Evolutionary conservation across 2,888 invertebrate genomes (phyloP).

Genomic region (Therioaphis trifolii): DNA sequence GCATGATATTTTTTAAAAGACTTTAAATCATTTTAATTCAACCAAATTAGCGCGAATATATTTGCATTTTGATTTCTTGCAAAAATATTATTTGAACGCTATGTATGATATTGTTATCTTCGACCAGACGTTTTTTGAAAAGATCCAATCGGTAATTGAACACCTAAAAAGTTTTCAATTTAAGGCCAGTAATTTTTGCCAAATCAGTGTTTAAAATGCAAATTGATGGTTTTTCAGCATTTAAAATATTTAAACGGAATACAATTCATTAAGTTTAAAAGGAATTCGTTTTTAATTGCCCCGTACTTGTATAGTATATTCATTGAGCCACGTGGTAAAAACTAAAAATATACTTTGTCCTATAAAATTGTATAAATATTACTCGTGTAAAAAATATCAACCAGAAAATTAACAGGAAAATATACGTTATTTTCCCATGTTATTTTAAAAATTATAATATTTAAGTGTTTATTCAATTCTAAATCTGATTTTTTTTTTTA

Average conservation of each 20-base stretch:
- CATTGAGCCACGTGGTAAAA: not conserved
- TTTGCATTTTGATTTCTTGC: too few species aligned
- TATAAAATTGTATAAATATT: not conserved
- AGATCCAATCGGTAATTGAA: slow-evolving; percentile 31
- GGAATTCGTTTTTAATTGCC: slow-evolving; percentile 46
- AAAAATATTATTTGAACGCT: too few species aligned
- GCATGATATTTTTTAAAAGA: too few species aligned
- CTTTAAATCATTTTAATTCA: too few species aligned
- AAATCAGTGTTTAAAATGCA: slow-evolving; percentile 33
- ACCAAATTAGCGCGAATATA: too few species aligned
- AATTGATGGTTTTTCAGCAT: slow-evolving; percentile 36
- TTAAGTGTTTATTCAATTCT: not conserved
- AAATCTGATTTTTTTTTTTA: too few species aligned
- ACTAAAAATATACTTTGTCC: not conserved
- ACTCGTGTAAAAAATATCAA: not conserved
- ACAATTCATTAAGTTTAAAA: slow-evolving; percentile 2
- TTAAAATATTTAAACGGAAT: not conserved
- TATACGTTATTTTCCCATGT: not conserved
- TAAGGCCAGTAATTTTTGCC: not conserved
- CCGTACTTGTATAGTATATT: not conserved
- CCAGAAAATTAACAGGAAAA: not conserved
- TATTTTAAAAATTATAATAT: not conserved
- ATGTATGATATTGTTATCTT: too few species aligned
- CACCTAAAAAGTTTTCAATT: not conserved
- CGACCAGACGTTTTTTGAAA: too few species aligned